Evolutionary conservation across 2,797 vertebrate species (phyloP).

Genomic region (Enteromius treurensis): DNA sequence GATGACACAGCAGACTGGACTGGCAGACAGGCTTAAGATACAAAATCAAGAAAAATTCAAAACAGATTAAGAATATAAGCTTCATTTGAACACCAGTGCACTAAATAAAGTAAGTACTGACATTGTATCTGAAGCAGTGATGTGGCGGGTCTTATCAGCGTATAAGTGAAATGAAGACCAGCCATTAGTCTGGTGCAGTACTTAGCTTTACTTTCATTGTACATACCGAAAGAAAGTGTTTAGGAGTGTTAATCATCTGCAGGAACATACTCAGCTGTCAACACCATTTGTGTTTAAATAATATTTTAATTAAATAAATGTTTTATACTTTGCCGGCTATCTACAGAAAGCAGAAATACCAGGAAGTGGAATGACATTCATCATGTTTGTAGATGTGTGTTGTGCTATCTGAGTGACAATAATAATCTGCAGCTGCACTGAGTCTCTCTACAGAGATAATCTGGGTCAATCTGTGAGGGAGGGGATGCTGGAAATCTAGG

Average conservation of each 20-base stretch:
- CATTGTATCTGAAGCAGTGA: constrained; percentile 8
- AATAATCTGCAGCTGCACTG: constrained; percentile 3
- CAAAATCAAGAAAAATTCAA: constrained; percentile 14
- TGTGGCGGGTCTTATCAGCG: neutral
- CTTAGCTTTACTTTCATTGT: neutral
- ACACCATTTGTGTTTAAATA: neutral
- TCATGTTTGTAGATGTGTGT: constrained; percentile 7
- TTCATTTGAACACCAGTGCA: neutral
- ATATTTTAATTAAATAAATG: neutral
- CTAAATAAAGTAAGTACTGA: neutral
- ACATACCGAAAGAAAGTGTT: neutral
- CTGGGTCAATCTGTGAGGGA: constrained; percentile 70
- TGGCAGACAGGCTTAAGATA: constrained; percentile 20
- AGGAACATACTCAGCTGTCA: neutral
- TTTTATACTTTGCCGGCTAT: neutral
- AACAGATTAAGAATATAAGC: neutral
- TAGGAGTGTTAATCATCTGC: neutral
- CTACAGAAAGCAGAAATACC: neutral
- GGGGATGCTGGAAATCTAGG: constrained; percentile 68
- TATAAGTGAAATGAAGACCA: neutral
- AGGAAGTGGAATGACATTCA: constrained; percentile 30
- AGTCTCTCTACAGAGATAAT: constrained; percentile 62
- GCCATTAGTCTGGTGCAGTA: neutral
- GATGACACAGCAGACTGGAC: constrained; percentile 29
- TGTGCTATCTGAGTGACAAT: constrained; percentile 53